A percentile compares a stretch with the other conserved stretches of the same genome.
These are phyloP conservation scores for Hephaestus fuliginosus DNA, from an alignment of 2,797 vertebrate species.

Conservation along the genomic window DNA sequence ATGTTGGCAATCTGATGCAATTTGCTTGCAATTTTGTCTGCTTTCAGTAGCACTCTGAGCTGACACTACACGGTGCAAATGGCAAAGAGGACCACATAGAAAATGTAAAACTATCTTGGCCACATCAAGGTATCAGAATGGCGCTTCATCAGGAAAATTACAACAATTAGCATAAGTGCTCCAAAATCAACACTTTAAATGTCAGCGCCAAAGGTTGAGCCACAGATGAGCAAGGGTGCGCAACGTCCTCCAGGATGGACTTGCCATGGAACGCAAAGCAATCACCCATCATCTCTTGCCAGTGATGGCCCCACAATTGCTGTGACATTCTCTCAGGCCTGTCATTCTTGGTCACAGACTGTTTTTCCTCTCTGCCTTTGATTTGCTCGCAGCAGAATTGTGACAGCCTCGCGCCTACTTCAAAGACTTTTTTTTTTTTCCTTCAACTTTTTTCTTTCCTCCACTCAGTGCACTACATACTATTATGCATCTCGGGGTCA, in stretches of 20 bases:
- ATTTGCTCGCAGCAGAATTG: slow-evolving; percentile 89
- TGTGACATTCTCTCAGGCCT: slow-evolving; percentile 99
- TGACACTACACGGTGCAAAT: slow-evolving; percentile 99
- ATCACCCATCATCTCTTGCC: slow-evolving; percentile 97
- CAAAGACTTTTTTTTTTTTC: slow-evolving; percentile 46
- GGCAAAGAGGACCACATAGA: slow-evolving; percentile 98
- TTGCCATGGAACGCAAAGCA: slow-evolving; percentile 96
- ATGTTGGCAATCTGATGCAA: slow-evolving; percentile 99
- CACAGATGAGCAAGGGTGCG: slow-evolving; percentile 95
- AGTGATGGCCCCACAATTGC: slow-evolving; percentile 99
- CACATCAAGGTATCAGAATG: slow-evolving; percentile 99
- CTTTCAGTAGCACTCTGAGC: slow-evolving; percentile 99
- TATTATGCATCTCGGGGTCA: slow-evolving; percentile 35
- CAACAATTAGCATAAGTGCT: slow-evolving; percentile 99
- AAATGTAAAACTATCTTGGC: slow-evolving; percentile 99
- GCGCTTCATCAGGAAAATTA: slow-evolving; percentile 99
- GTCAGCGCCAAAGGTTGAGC: slow-evolving; percentile 98
- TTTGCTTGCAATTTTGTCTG: slow-evolving; percentile 99
- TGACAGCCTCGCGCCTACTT: slow-evolving; percentile 85
- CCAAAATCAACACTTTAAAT: slow-evolving; percentile 99
- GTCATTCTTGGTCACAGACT: slow-evolving; percentile 94
- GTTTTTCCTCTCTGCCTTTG: slow-evolving; percentile 85
- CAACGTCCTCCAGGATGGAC: slow-evolving; percentile 93
- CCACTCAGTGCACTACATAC: slow-evolving; percentile 5
- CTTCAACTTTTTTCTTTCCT: slow-evolving; percentile 56